Evolutionary conservation across 2,113 vertebrate species (phyloP), one percentile per base, ranked within the genome.

Genomic region (Camelus bactrianus): DNA sequence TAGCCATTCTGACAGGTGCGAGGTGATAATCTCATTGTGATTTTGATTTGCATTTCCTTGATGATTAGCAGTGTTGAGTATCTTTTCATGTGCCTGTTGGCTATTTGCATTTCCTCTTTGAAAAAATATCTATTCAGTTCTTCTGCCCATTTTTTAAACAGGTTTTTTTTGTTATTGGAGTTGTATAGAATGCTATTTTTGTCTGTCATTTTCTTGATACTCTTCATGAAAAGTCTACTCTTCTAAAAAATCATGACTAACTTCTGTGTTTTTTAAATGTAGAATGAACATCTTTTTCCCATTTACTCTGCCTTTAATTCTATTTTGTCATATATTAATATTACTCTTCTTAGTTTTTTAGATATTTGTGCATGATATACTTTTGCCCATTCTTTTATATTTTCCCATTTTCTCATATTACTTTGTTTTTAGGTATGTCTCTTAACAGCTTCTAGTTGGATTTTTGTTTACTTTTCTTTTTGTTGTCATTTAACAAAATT

Each of bases 261-360:
- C 10, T 76, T 95, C n/a, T 9, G 58, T 16, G 26, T 81, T 83
- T 86, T 75, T 73, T n/a, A 81, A 88, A 81, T 95, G 30, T 67
- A 83, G 82, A 83, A 73, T 83, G 16, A 60, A 50, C 20, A 9
- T 48, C 38, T 64, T 56, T 81, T 50, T 52, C n/a, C 38, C 48
- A 20, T 76, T 73, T 75, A 32, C 32, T 84, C 89, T 89, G 35
- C 58, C 65, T 93, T 95, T 60, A 79, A 26, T 97, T 97, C 67
- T 92, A 28, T 67, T 62, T 91, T 80, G 42, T 89, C 14, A 28
- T 80, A 15, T 79, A 26, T 91, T 91, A 79, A 60, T 42, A 50
- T 28, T 93, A 65, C 26, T 90, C 14, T 0, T 89, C 56, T 46
- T 84, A 76, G 38, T 85, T 79, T 89, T 83, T 58, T 60, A 79